Base-by-base conservation (phyloP, 1,140 invertebrate species). In the Papilio machaon region DNA sequence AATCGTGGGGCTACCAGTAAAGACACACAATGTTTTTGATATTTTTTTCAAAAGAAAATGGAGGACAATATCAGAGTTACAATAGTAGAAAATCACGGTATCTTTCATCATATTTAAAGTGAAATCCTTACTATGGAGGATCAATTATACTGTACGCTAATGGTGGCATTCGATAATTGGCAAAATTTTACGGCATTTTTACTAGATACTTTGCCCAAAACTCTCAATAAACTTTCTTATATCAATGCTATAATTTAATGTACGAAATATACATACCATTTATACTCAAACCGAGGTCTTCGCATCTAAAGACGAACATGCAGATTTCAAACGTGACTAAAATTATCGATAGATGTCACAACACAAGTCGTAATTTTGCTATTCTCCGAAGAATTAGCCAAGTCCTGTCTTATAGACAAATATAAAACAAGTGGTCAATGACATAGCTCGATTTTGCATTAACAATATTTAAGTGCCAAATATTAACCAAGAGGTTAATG, bases 401-500 rank as follows among this genome's bases (percentile, higher is more conserved):
- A 70, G 64, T 70, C 60, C 60, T 64, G 10, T 35, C 60, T 13
- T 8, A 35, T 70, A 70, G 64, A 70, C 64, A 70, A 70, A 70
- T 70, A 11, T 11, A 23, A 2, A 30, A 35, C 38, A 70, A 70
- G 64, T 70, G 64, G 30, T 70, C 64, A 70, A 35, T 70, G 64
- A 35, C 64, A 38, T 30, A 23, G 1, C 64, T 15, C 64, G 30
- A 35, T 38, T 30, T 38, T 13, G 30, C 64, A 11, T 70, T 38
- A 23, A 70, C 23, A 35, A 70, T 70, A 70, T 70, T 70, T 70
- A 70, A 70, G 30, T 35, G 23, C 15, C 11, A 64, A 35, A 13
- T 70, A 70, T 70, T 70, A 35, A 70, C 30, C 30, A 70, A 70
- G 64, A 70, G 30, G 54, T 58, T 58, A 58, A 58, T 58, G 54